Evolutionary conservation across 2,113 vertebrate species (phyloP).

Genomic region (Charina bottae): DNA sequence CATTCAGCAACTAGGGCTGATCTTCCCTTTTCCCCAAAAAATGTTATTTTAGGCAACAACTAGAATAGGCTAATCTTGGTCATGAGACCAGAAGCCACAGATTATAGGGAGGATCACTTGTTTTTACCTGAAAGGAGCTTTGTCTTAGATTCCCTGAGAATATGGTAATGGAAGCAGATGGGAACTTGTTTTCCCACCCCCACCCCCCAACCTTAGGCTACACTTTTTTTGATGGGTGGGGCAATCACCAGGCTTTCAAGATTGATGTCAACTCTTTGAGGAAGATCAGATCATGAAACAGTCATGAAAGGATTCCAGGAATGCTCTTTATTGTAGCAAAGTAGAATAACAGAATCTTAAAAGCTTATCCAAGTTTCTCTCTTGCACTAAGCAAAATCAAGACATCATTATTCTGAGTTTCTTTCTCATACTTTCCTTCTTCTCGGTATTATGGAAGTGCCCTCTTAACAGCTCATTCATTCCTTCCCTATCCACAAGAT

Average conservation of each 20-base stretch:
- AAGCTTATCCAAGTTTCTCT: not conserved
- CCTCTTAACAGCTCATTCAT: not conserved
- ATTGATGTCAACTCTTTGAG: not conserved
- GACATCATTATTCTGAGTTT: not conserved
- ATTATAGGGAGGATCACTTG: no score
- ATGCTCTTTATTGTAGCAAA: not conserved
- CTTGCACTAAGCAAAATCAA: no score
- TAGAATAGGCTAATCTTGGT: not conserved
- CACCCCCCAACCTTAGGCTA: not conserved
- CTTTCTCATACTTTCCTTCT: not conserved
- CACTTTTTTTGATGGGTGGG: not conserved
- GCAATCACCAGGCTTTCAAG: not conserved
- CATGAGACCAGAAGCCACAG: not conserved
- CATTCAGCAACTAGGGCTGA: not conserved
- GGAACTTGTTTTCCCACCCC: no score
- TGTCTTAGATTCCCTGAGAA: no score
- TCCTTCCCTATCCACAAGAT: not conserved
- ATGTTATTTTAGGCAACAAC: conserved; percentile 14
- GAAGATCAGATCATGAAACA: not conserved
- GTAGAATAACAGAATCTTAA: not conserved
- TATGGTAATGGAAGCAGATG: no score
- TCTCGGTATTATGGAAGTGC: not conserved
- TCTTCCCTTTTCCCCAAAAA: not conserved
- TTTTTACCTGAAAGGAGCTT: no score
- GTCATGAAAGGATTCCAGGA: not conserved